Percentiles rank a stretch among this genome's conserved stretches.
Conservation (phyloP, 2,113 vertebrate species). For the Calidris pygmaea region DNA sequence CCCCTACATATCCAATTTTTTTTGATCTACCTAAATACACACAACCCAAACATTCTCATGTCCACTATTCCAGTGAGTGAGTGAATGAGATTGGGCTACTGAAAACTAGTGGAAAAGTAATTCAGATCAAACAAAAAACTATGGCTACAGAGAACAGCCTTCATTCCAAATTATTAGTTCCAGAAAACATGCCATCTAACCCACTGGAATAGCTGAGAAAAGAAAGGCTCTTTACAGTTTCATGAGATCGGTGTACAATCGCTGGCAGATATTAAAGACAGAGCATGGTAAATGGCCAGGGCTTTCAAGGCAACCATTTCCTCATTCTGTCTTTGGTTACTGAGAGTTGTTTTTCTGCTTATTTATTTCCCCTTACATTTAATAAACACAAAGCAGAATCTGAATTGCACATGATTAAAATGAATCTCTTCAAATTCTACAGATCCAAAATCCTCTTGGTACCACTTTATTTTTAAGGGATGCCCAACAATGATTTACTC, state of each 20-base stretch:
- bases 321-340: neutral
- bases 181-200: neutral
- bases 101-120: neutral
- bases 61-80: neutral
- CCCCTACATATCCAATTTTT: neutral
- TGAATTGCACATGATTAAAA: neutral
- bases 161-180: neutral
- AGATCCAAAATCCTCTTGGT: conserved; percentile 32
- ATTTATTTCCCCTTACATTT: neutral
- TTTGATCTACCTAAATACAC: neutral
- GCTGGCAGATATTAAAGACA: neutral
- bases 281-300: neutral
- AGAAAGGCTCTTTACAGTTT: neutral
- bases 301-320: neutral
- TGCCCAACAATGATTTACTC: conserved; percentile 62
- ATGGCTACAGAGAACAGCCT: neutral
- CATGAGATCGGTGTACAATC: neutral
- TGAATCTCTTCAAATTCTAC: neutral
- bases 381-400: neutral
- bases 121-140: neutral
- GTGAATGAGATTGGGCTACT: neutral
- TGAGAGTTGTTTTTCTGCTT: neutral
- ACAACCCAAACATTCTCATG: accelerated
- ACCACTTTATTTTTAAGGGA: conserved; percentile 48
- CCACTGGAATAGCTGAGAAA: neutral